Conservation (phyloP, 2,888 invertebrate genomes). For the Noctua comes region DNA sequence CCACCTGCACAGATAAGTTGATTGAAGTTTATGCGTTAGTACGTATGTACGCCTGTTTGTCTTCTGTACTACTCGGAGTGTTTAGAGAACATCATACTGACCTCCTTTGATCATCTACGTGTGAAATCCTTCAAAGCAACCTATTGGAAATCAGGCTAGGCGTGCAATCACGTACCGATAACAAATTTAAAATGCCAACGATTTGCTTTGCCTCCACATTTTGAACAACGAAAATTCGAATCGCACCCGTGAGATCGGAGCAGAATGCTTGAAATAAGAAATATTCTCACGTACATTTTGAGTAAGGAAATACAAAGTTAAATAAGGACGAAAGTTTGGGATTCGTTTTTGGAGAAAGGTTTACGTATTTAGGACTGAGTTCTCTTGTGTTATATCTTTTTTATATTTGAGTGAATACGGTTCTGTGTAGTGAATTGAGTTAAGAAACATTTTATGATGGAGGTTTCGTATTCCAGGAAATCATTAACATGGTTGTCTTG, state of each 20-base stretch:
- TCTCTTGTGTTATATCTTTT: constrained; percentile 11
- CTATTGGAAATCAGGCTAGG: constrained; percentile 70
- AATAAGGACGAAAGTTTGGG: constrained; percentile 37
- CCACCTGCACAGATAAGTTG: background rate
- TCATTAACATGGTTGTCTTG: background rate
- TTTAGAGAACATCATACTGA: constrained; percentile 18
- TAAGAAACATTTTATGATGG: constrained; percentile 4
- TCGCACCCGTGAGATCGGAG: constrained; percentile 61
- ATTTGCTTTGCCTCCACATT: constrained; percentile 72
- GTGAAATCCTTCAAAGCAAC: constrained; percentile 22
- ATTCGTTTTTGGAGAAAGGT: constrained; percentile 28
- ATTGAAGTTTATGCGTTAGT: background rate
- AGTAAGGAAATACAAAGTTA: constrained; percentile 47
- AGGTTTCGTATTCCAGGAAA: constrained; percentile 1
- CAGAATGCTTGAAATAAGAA: constrained; percentile 54
- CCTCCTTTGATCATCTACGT: constrained; percentile 31
- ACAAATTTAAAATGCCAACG: constrained; percentile 75
- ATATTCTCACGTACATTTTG: constrained; percentile 62
- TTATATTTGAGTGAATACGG: constrained; percentile 11
- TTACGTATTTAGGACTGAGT: constrained; percentile 29
- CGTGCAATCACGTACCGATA: constrained; percentile 75
- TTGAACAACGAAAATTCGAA: constrained; percentile 72
- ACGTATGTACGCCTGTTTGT: background rate
- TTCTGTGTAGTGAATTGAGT: background rate
- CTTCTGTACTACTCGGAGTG: background rate